These are phyloP conservation scores for Yponomeuta cagnagella DNA, from an alignment of 2,888 invertebrate genomes.

Conservation along the genomic window DNA sequence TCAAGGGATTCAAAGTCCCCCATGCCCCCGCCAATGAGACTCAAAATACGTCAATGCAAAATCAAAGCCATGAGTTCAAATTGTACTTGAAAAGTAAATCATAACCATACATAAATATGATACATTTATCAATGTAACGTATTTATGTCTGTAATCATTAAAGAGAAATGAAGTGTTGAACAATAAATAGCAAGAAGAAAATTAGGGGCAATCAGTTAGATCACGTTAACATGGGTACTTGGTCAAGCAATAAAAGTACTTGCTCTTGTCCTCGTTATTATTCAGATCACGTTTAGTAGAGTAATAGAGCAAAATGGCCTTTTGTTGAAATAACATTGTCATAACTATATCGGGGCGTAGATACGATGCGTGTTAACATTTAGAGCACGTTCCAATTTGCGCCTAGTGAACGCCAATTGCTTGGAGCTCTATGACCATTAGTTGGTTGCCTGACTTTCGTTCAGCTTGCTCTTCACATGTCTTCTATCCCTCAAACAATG, in stretches of 20 bases:
- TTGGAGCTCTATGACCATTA: neutral
- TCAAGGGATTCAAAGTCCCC: too few species aligned
- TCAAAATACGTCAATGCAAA: too few species aligned
- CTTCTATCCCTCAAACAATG: neutral
- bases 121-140: too few species aligned
- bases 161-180: too few species aligned
- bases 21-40: too few species aligned
- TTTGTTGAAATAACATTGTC: constrained; percentile 1
- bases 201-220: too few species aligned
- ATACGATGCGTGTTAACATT: neutral
- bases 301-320: neutral
- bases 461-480: neutral
- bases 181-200: too few species aligned
- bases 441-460: neutral
- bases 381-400: neutral
- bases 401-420: neutral
- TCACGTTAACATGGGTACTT: too few species aligned
- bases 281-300: neutral
- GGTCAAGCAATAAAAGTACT: neutral
- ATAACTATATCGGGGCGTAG: neutral
- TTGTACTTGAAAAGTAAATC: too few species aligned
- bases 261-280: neutral
- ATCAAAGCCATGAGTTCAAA: too few species aligned
- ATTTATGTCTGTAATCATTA: too few species aligned
- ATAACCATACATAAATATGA: too few species aligned